These are phyloP conservation scores for Ericerus pela DNA, from an alignment of 1,140 invertebrate species.

Conservation along the genomic window DNA sequence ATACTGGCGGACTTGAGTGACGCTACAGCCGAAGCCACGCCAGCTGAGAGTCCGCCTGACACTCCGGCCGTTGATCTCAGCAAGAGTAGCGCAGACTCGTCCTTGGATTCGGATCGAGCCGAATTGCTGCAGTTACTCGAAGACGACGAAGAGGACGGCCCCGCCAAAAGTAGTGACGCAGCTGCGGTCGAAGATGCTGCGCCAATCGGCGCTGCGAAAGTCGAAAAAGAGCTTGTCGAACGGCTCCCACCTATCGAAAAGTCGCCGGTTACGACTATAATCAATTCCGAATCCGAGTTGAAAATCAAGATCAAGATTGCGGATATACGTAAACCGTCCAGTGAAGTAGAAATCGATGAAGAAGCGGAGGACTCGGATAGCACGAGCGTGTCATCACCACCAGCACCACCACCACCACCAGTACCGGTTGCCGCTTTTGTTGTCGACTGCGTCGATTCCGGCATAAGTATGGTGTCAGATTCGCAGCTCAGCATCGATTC, in stretches of 20 bases:
- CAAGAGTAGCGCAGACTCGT: neutral
- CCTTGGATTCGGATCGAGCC: conserved; percentile 21
- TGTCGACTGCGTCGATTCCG: neutral
- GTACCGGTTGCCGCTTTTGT: neutral
- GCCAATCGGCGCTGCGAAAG: conserved; percentile 12
- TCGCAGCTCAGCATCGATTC: neutral
- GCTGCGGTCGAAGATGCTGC: conserved; percentile 14
- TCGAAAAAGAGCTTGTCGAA: conserved; percentile 6
- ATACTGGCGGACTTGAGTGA: neutral
- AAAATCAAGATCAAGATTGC: conserved; percentile 4
- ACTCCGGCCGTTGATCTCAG: neutral
- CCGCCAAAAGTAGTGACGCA: neutral
- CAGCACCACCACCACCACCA: neutral
- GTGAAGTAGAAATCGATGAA: neutral
- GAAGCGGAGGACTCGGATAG: too few relatives aligned
- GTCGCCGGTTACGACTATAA: neutral
- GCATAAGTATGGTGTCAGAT: neutral
- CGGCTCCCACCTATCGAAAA: neutral
- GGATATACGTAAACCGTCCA: neutral
- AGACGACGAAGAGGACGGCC: conserved; percentile 16
- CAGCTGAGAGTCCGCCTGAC: neutral
- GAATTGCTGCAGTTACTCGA: conserved; percentile 24
- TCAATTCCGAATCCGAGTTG: neutral
- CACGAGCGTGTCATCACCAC: too few relatives aligned
- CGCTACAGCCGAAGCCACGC: too few relatives aligned